Percentiles rank a stretch among this genome's conserved stretches.
These are phyloP conservation scores for Phataginus tricuspis DNA, from an alignment of 2,797 vertebrate genomes.

Conservation along the genomic window DNA sequence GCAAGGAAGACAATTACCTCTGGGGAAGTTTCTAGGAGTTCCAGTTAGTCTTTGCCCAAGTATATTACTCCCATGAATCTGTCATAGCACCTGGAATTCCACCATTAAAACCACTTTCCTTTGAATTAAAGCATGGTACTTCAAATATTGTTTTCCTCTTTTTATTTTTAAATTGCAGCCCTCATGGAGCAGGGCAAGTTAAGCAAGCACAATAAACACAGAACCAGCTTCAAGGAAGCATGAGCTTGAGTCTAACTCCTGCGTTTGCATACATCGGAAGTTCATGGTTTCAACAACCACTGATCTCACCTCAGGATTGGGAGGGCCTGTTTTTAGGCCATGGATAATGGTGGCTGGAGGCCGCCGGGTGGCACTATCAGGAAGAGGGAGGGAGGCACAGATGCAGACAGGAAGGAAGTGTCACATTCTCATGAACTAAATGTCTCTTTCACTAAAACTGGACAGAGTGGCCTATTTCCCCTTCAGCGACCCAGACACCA, in stretches of 20 bases:
- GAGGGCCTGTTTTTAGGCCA: neutral
- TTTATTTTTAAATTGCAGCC: neutral
- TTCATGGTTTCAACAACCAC: neutral
- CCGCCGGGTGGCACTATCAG: neutral
- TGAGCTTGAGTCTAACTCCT: neutral
- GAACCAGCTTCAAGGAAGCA: neutral
- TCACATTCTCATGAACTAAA: neutral
- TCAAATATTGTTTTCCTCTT: neutral
- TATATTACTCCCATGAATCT: neutral
- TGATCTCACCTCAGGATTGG: neutral
- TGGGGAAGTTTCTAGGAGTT: neutral
- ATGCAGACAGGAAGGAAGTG: neutral
- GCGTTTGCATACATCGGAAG: neutral
- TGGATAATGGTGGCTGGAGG: neutral
- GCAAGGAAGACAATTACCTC: neutral
- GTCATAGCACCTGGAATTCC: slow-evolving; percentile 3
- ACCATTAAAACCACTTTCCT: neutral
- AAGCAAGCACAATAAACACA: neutral
- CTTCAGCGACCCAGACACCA: neutral
- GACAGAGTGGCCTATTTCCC: neutral
- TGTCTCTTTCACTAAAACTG: neutral
- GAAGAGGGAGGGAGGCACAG: neutral
- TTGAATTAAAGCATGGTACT: neutral
- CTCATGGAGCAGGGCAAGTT: neutral
- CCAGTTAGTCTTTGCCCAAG: neutral